Evolutionary conservation across 2,888 invertebrate species (phyloP), one percentile per base, ranked within the genome.

Genomic region (Callyntrura sp.): DNA sequence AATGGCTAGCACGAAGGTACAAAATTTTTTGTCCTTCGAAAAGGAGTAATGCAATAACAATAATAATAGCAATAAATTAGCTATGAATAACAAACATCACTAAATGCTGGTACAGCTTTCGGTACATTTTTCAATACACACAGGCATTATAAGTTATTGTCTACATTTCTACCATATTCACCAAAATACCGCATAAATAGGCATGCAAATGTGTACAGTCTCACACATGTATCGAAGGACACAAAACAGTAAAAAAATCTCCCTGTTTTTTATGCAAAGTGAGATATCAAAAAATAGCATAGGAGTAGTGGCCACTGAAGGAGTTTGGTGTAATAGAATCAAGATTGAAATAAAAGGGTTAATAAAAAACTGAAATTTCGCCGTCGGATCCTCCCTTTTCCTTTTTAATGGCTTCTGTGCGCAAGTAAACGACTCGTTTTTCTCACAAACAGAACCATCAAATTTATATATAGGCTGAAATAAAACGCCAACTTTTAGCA

Each of bases 281-380:
- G 51, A 55, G 25, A 78, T 78, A 55, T 51, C 78, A 78, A 68
- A 79, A 86, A 55, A 65, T 35, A 87, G 43, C 65, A 87, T 43
- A 35, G 6, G n/a, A n/a, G n/a, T 6, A 23, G 23, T 60, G 43
- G 14, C 78, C 62, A 85, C 48, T 62, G 57, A 17, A 84, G 45
- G n/a, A 51, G 81, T 48, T 60, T 79, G 43, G 14, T 57, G 65
- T 79, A 73, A 82, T 88, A 62, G 81, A 89, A 89, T 89, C 85
- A 89, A 89, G 88, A 88, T 88, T 83, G 88, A 88, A 88, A 88
- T 88, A 88, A 89, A 88, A 85, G 84, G 65, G 89, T 84, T 78
- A 84, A 84, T 84, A 79, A 84, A 89, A 89, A 89, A 55, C 78
- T 79, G 57, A 84, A 89, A 89, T 73, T 89, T 89, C 78, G 51